phyloP scores from a whole-genome alignment of 2,113 vertebrate species.

The Charadrius vociferus region DNA sequence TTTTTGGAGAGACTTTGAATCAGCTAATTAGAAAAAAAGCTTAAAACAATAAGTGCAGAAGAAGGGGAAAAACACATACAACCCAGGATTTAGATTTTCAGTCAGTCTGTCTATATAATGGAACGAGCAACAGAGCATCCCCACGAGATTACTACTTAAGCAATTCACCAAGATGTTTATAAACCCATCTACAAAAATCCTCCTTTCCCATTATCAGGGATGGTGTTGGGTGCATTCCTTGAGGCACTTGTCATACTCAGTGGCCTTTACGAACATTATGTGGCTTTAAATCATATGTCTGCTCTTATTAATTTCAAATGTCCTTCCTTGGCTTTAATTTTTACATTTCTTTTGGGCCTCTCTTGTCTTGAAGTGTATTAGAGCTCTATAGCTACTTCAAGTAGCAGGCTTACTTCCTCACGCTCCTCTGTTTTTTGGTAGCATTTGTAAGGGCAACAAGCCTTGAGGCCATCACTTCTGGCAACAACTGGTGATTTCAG shows the following conservation, averaged over 20 bases:
- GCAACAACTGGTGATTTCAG: not conserved
- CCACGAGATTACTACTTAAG: not conserved
- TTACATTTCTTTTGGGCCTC: not conserved
- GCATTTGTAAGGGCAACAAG: accelerated
- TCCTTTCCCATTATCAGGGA: not conserved
- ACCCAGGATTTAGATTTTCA: not conserved
- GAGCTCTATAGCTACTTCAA: not conserved
- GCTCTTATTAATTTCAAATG: not conserved
- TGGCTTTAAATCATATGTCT: not conserved
- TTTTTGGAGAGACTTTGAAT: constrained; percentile 41
- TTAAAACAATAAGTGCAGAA: constrained; percentile 3
- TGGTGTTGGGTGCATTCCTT: not conserved
- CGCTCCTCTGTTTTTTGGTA: not conserved
- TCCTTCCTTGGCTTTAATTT: not conserved
- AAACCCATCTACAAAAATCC: not conserved
- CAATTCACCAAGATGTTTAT: not conserved
- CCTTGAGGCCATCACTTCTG: not conserved
- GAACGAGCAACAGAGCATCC: not conserved
- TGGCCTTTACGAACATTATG: not conserved
- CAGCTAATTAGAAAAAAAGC: not conserved
- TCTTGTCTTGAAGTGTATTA: not conserved
- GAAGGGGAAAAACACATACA: not conserved
- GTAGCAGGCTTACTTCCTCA: not conserved
- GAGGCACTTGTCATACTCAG: not conserved
- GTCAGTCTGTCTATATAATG: not conserved